Evolutionary conservation across 1,140 invertebrate genomes (phyloP).

Genomic region (Zophobas morio): DNA sequence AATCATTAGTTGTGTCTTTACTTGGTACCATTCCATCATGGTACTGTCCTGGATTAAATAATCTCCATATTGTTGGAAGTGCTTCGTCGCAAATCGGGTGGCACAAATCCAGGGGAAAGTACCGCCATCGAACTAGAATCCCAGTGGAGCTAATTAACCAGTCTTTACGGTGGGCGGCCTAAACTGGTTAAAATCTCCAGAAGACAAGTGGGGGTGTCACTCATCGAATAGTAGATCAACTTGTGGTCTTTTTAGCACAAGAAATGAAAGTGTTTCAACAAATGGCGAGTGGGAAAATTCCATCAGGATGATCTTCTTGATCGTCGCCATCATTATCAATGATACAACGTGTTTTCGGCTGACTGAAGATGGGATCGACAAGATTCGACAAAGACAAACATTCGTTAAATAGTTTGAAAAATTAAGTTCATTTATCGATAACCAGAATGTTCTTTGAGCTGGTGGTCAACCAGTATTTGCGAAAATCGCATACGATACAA

Average conservation of each 20-base stretch:
- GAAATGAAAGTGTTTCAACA: neutral
- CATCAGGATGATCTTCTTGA: too few species aligned
- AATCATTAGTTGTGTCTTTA: conserved; percentile 28
- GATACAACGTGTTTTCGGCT: too few species aligned
- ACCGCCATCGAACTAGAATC: conserved; percentile 62
- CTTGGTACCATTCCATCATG: conserved; percentile 67
- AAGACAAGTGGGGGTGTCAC: neutral
- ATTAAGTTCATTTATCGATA: conserved; percentile 51
- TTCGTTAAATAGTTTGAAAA: neutral
- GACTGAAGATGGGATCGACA: neutral
- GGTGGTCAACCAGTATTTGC: conserved; percentile 43
- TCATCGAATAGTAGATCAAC: too few species aligned
- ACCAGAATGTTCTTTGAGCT: conserved; percentile 41
- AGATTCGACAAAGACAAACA: neutral
- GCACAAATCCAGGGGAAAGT: conserved; percentile 61
- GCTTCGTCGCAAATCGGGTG: conserved; percentile 62
- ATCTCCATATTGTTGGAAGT: conserved; percentile 55
- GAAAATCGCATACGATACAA: conserved; percentile 36
- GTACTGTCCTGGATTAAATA: conserved; percentile 66
- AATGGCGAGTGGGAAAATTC: too few species aligned
- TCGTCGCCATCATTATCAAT: too few species aligned
- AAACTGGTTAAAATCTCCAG: conserved; percentile 48
- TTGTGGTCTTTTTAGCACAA: neutral
- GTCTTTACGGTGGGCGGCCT: conserved; percentile 2
- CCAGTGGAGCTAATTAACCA: too few species aligned